phyloP scores from a whole-genome alignment of 2,113 vertebrate genomes.

The Setophaga coronata region DNA sequence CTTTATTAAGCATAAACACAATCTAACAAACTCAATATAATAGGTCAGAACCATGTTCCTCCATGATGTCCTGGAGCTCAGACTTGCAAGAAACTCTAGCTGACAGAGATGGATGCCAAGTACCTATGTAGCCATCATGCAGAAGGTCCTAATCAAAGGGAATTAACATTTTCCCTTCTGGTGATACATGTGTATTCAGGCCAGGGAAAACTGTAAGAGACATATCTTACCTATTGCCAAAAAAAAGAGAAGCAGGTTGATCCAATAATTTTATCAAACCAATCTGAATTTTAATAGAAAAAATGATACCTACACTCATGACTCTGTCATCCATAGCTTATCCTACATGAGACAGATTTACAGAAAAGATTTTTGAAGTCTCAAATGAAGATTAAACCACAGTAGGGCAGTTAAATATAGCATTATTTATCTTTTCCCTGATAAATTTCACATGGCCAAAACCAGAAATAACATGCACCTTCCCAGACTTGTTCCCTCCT shows the following conservation, averaged over 20 bases:
- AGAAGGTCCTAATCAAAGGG: background rate
- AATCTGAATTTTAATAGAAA: background rate
- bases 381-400: background rate
- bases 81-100: accelerated
- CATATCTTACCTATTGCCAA: background rate
- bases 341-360: background rate
- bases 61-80: background rate
- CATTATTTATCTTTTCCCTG: background rate
- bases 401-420: background rate
- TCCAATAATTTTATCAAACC: background rate
- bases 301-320: background rate
- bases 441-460: background rate
- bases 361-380: background rate
- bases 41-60: background rate
- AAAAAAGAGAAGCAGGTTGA: background rate
- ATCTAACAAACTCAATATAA: background rate
- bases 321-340: background rate
- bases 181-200: background rate
- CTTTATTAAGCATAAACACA: background rate
- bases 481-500: background rate
- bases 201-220: background rate
- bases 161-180: background rate
- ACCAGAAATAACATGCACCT: background rate
- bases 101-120: background rate
- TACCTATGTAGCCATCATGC: accelerated